Conservation (phyloP, 2,797 vertebrate species). For the Acestrorhynchus altus region DNA sequence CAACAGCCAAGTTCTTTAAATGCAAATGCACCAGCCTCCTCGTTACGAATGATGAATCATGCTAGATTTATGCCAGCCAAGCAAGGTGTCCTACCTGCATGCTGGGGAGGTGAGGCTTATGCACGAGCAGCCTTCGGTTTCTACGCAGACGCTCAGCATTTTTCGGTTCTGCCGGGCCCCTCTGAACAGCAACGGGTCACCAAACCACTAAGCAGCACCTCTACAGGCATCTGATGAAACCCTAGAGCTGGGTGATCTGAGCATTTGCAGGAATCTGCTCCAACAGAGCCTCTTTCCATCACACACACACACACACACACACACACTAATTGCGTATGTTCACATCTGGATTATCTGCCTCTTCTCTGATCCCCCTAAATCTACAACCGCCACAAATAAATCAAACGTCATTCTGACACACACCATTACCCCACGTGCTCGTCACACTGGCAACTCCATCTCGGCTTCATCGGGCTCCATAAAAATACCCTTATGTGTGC, state of each 20-base stretch:
- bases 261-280: not conserved
- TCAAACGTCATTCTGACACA: constrained; percentile 57
- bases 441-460: constrained; percentile 2
- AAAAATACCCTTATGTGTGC: constrained; percentile 17
- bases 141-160: constrained; percentile 45
- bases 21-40: constrained; percentile 26
- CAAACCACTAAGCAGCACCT: constrained; percentile 29
- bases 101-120: constrained; percentile 38
- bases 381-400: constrained; percentile 66
- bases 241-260: not conserved
- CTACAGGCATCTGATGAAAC: constrained; percentile 34
- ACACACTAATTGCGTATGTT: constrained; percentile 71
- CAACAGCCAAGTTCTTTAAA: constrained; percentile 28
- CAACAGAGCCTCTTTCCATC: not conserved
- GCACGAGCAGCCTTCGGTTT: constrained; percentile 56
- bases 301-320: constrained; percentile 37
- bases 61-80: constrained; percentile 14
- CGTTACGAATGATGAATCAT: constrained; percentile 15
- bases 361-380: constrained; percentile 74
- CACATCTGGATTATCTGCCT: constrained; percentile 69
- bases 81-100: constrained; percentile 61
- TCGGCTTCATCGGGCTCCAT: not conserved
- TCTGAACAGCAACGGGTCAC: constrained; percentile 51
- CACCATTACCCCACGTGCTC: constrained; percentile 31
- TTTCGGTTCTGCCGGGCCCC: constrained; percentile 34